Percentiles rank a stretch among this genome's conserved stretches.
Conservation (phyloP, 2,888 invertebrate genomes). For the Mesochorus sp. region DNA sequence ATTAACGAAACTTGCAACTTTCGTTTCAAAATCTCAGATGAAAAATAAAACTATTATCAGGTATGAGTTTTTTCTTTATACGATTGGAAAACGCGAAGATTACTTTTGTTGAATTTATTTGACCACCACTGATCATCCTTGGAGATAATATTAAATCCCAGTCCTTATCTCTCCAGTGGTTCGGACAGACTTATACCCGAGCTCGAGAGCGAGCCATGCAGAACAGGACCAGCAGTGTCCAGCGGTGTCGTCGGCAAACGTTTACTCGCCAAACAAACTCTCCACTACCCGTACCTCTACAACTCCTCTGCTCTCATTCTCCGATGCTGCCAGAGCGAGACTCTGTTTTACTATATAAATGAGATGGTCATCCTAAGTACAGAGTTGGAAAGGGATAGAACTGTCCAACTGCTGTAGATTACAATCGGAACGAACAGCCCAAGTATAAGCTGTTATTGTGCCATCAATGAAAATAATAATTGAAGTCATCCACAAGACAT, state of each 20-base stretch:
- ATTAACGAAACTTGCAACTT: neutral
- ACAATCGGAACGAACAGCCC: slow-evolving; percentile 8
- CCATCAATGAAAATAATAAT: neutral
- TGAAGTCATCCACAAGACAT: neutral
- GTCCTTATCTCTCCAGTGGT: slow-evolving; percentile 70
- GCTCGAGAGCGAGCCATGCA: slow-evolving; percentile 72
- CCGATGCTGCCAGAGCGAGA: slow-evolving; percentile 70
- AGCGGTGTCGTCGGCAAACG: slow-evolving; percentile 82
- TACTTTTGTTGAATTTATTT: slow-evolving; percentile 79
- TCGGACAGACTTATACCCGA: slow-evolving; percentile 75
- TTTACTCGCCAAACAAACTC: slow-evolving; percentile 82
- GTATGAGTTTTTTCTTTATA: neutral
- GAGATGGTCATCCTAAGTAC: slow-evolving; percentile 76
- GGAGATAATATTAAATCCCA: slow-evolving; percentile 80
- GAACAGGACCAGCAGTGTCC: slow-evolving; percentile 80
- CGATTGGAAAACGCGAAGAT: slow-evolving; percentile 62
- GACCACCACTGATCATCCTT: slow-evolving; percentile 80
- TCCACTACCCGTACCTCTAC: slow-evolving; percentile 71
- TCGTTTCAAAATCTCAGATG: neutral
- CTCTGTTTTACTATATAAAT: slow-evolving; percentile 78
- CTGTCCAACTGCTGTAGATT: slow-evolving; percentile 64
- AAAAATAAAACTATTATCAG: neutral
- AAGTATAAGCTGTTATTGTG: neutral
- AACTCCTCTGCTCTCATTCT: slow-evolving; percentile 51
- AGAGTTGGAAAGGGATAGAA: slow-evolving; percentile 72